Base-by-base conservation (phyloP, 1,140 invertebrate genomes). In the Drosophila ananassae region DNA sequence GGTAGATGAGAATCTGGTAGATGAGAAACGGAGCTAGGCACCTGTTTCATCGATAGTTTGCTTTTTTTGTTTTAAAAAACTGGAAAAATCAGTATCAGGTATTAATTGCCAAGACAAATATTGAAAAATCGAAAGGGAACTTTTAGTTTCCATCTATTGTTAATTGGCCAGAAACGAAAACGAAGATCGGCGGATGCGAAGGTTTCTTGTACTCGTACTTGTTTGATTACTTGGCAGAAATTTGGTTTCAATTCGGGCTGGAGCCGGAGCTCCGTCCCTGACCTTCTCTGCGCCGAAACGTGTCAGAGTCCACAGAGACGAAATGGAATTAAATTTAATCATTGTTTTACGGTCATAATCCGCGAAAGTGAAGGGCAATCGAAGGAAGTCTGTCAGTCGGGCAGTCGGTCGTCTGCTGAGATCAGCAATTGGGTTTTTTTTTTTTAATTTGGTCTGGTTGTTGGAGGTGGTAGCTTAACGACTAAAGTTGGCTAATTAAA, bases 351-450 rank as follows among this genome's bases (percentile, higher is more conserved):
- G 52, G 25, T 25, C 51, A 50, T 50, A 68, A 68, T 48, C 25
- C 51, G 52, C 32, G 44, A 69, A 69, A 69, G 66, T 69, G 66
- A 69, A 69, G 66, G 66, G 63, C 66, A 68, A 68, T 68, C 63
- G 44, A 39, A 56, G 66, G 60, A 68, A 69, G 66, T 56, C 46
- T n/a, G 51, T 57, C 25, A 5, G 13, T 37, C 34, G 3, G 34
- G 10, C 34, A 37, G 34, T 12, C 34, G 12, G 34, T 3, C 32
- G 32, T 32, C 32, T 32, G 32, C 34, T 37, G 34, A n/a, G 34
- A 37, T 37, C 34, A 12, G 12, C 34, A 37, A 37, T 37, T 37
- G 9, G 25, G 25, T 28, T 28, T 28, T 28, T 28, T 0, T 28
- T 28, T 28, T 28, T 1, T 28, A 6, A 17, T 17, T 17, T 17